Base-by-base conservation (phyloP, 2,888 invertebrate genomes). In the Chalcis sispes region DNA sequence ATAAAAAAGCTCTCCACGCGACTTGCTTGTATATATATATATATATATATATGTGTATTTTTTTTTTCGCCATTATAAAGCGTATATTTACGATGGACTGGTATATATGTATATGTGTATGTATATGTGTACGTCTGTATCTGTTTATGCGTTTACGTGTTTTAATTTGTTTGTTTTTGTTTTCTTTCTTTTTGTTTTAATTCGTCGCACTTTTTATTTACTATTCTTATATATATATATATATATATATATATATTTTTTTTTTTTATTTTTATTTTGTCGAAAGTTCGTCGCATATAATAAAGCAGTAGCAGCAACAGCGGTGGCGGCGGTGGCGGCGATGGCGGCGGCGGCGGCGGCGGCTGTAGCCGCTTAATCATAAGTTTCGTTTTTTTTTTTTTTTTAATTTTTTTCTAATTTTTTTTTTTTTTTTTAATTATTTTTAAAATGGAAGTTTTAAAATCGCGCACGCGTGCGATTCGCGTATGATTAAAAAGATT, bases 371-470 rank as follows among this genome's bases (percentile, higher is more conserved):
- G 61, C 32, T 15, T 2, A 15, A n/a, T n/a, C n/a, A n/a, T n/a
- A n/a, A n/a, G n/a, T n/a, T 27, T 64, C 15, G 42, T 54, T 58
- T 65, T 48, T n/a, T 58, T 32, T 4, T 54, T 54, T 64, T 25
- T 66, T 40, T 25, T 23, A 40, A 27, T 13, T 42, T 13, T 42
- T 42, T 54, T 8, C 23, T 27, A 56, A 23, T 54, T 54, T 58
- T 65, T 48, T n/a, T 58, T 32, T 4, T 54, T 54, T 64, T 25
- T 66, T 40, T 25, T 23, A 40, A 27, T 13, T 42, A 42, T 42
- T 42, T 54, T 8, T 15, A 69, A 52, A 69, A 50, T 74, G 69
- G 69, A 67, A 73, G 73, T 66, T 52, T 59, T n/a, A 20, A n/a
- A 61, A 61, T 61, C 52, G 56, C 50, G n/a, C 40, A 8, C 56